Conservation (phyloP, 2,797 vertebrate species). For the Leuciscus waleckii region DNA sequence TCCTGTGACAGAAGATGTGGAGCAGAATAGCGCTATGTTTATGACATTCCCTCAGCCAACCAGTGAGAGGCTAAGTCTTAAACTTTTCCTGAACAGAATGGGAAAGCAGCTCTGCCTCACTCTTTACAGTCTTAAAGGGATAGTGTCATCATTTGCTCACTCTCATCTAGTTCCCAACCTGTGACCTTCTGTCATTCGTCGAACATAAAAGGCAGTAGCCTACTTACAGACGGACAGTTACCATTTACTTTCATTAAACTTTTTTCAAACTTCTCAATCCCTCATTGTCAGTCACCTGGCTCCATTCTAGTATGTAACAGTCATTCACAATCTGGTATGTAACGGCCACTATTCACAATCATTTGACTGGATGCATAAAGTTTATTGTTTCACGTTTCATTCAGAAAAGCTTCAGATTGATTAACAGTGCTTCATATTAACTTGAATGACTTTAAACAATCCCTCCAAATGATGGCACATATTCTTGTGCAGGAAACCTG, state of each 20-base stretch:
- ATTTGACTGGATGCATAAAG: neutral
- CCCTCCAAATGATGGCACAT: neutral
- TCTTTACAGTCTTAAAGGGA: neutral
- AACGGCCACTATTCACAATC: neutral
- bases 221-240: neutral
- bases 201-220: neutral
- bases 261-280: neutral
- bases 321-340: too few relatives aligned
- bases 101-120: neutral
- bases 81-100: conserved; percentile 6
- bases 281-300: too few relatives aligned
- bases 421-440: neutral
- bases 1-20: conserved; percentile 20
- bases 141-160: neutral
- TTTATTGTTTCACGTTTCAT: neutral
- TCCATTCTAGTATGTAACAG: neutral
- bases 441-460: neutral
- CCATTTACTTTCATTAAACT: neutral
- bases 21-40: conserved; percentile 5
- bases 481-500: neutral
- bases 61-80: neutral
- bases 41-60: conserved; percentile 13
- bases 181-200: neutral
- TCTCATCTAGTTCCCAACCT: neutral
- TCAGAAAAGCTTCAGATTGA: neutral